Percentiles rank a stretch among this genome's conserved stretches.
phyloP scores from a whole-genome alignment of 1,140 invertebrate genomes.

The Drosophila bipectinata region DNA sequence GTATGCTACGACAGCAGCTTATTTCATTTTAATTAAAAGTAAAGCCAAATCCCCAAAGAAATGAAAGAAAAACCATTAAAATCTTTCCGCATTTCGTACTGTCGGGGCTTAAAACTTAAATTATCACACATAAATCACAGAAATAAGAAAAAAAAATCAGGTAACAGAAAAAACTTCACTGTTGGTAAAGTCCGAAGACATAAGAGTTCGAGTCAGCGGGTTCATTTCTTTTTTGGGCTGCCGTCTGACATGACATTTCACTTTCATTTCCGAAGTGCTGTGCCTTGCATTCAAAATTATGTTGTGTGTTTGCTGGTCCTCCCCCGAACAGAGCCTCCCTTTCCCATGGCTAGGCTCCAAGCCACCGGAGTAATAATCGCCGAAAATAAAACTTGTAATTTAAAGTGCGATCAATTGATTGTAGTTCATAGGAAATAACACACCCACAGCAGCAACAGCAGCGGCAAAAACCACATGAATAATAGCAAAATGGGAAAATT shows the following conservation, averaged over 20 bases:
- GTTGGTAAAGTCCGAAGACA: conserved; percentile 29
- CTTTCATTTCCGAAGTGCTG: conserved; percentile 80
- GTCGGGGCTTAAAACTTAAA: conserved; percentile 39
- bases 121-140: conserved; percentile 76
- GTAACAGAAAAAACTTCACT: conserved; percentile 3
- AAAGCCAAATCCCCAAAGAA: conserved; percentile 43
- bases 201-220: conserved; percentile 31
- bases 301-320: conserved; percentile 28
- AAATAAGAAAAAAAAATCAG: conserved; percentile 1
- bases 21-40: conserved; percentile 68
- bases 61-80: conserved; percentile 30
- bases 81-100: conserved; percentile 71
- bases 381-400: conserved; percentile 52
- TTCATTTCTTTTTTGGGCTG: conserved; percentile 61
- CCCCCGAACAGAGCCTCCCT: not conserved
- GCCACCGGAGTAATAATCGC: conserved; percentile 21
- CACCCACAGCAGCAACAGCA: conserved; percentile 41
- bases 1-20: conserved; percentile 1
- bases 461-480: conserved; percentile 29
- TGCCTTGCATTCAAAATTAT: conserved; percentile 72
- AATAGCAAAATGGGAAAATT: conserved; percentile 45
- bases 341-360: not conserved
- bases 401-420: conserved; percentile 60
- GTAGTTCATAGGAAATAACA: conserved; percentile 28
- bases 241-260: conserved; percentile 76